Percentiles rank a stretch among this genome's conserved stretches.
These are phyloP conservation scores for Luehdorfia chinensis DNA, from an alignment of 1,140 invertebrate genomes.

Conservation along the genomic window DNA sequence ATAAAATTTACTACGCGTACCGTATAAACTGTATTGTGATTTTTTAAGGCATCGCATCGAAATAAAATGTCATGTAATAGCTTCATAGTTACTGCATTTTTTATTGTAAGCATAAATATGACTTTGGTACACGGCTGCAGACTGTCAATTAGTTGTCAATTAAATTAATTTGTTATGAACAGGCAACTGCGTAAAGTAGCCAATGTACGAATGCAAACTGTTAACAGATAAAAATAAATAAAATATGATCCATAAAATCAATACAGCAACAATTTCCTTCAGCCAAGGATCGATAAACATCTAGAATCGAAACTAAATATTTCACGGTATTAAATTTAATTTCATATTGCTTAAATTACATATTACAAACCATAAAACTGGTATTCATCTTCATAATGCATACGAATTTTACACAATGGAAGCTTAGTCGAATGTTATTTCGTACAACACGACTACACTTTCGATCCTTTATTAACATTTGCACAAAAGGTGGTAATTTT, in stretches of 20 bases:
- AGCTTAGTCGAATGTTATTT: slow-evolving; percentile 36
- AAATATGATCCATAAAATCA: too few species aligned
- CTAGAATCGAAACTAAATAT: not conserved
- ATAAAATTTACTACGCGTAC: slow-evolving; percentile 16
- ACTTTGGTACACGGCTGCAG: not conserved
- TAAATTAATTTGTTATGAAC: not conserved
- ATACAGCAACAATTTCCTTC: too few species aligned
- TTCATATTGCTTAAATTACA: not conserved
- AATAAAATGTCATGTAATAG: slow-evolving; percentile 11
- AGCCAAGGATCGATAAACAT: too few species aligned
- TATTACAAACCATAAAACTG: too few species aligned
- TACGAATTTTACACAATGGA: slow-evolving; percentile 44
- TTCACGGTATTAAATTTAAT: slow-evolving; percentile 13
- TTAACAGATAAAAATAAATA: too few species aligned
- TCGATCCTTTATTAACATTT: slow-evolving; percentile 63
- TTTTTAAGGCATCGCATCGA: slow-evolving; percentile 15
- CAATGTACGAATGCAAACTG: too few species aligned
- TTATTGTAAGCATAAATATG: slow-evolving; percentile 8
- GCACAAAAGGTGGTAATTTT: slow-evolving; percentile 68
- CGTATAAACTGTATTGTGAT: slow-evolving; percentile 16
- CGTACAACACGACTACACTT: slow-evolving; percentile 41
- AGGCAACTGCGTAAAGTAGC: too few species aligned
- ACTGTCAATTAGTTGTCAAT: not conserved
- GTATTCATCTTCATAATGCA: slow-evolving; percentile 57
- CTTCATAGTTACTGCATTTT: slow-evolving; percentile 11